Conservation (phyloP, 1,140 invertebrate genomes). For the Drosophila kikkawai region DNA sequence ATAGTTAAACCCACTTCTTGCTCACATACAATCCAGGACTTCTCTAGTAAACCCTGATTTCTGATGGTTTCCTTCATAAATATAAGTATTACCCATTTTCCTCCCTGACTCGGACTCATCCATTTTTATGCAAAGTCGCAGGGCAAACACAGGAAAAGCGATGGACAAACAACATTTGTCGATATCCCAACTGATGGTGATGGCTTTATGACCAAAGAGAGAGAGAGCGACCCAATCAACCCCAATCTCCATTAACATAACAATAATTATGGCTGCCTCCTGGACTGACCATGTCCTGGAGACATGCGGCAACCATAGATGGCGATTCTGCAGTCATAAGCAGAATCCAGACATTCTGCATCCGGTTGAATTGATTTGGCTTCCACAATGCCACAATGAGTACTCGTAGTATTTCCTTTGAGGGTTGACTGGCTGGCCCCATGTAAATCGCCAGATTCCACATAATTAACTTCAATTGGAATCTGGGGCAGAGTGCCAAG, state of each 20-base stretch:
- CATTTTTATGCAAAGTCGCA: slow-evolving; percentile 78
- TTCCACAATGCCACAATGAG: slow-evolving; percentile 14
- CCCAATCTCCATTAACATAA: slow-evolving; percentile 73
- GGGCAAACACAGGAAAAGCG: slow-evolving; percentile 66
- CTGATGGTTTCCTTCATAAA: slow-evolving; percentile 24
- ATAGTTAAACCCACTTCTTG: neutral
- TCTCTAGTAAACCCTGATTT: slow-evolving; percentile 17
- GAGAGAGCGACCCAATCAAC: slow-evolving; percentile 30
- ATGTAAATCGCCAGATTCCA: slow-evolving; percentile 61
- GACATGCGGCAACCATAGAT: slow-evolving; percentile 35
- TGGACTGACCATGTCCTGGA: slow-evolving; percentile 55
- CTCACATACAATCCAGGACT: neutral
- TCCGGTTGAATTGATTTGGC: slow-evolving; percentile 76
- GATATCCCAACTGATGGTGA: slow-evolving; percentile 26
- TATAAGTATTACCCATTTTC: slow-evolving; percentile 13
- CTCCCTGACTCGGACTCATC: slow-evolving; percentile 1
- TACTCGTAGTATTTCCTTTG: neutral
- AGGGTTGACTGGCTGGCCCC: slow-evolving; percentile 20
- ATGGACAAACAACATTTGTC: slow-evolving; percentile 61
- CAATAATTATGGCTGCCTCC: slow-evolving; percentile 73
- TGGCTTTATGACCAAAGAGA: slow-evolving; percentile 39
- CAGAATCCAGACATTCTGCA: slow-evolving; percentile 74
- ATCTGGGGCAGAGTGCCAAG: slow-evolving; percentile 67
- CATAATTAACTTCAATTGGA: slow-evolving; percentile 74
- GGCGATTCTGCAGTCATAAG: slow-evolving; percentile 70